Base-by-base conservation (phyloP, 2,888 invertebrate species). In the Cancer borealis region DNA sequence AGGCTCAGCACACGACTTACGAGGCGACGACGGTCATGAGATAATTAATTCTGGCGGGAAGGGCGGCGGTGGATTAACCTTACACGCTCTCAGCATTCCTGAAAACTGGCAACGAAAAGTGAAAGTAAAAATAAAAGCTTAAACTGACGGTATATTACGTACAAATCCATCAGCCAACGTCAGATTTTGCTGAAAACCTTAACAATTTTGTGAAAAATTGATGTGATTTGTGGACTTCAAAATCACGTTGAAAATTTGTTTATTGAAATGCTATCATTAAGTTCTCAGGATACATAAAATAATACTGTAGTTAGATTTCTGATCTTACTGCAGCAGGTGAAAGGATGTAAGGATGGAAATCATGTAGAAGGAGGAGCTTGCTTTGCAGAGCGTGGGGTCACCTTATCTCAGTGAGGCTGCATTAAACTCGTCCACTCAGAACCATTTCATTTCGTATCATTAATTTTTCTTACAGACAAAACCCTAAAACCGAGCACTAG, bases 1-100 rank as follows among this genome's bases (percentile, higher is more conserved):
- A 26, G 46, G 46, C 73, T 91, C 26, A 91, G 91, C 30, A 73
- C 30, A 4, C 26, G 73, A 91, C 73, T 91, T 60, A 91, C 21
- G 60, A 47, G n/a, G n/a, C 39, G 60, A 47, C 39, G n/a, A 47
- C 66, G 14, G 4, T 49, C 47, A 49, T 73, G 66, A 91, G 12
- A 21, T 79, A 26, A 79, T 91, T 73, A 91, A 84, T 84, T 84
- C 39, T 14, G 84, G 84, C 84, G 4, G 30, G 39, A 84, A 84
- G 39, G 30, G 84, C 84, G 30, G 84, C 39, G 84, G 39, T 84
- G 84, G 84, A n/a, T 73, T 73, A 73, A 73, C 73, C 26, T 26
- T 73, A 73, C 73, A 73, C 21, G 66, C n/a, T 73, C 73, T 73
- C 73, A 26, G n/a, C n/a, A 73, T 73, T 73, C 26, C 73, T n/a